Base-by-base conservation (phyloP, 2,113 vertebrate species). In the Tonatia bakeri region DNA sequence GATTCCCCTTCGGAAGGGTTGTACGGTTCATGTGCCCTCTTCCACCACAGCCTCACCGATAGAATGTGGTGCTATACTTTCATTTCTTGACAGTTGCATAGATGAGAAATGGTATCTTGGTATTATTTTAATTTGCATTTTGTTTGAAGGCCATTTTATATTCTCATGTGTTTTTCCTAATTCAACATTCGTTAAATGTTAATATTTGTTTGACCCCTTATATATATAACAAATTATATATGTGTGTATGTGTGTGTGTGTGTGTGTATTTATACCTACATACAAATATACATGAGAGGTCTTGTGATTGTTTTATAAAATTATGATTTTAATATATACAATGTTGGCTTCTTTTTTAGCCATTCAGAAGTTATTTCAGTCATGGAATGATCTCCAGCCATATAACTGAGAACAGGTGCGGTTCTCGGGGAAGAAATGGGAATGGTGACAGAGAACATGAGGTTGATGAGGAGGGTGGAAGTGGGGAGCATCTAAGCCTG, bases 351-450 rank as follows among this genome's bases (percentile, higher is more conserved):
- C 95, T 94, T 95, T 82, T 86, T 1, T 97, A 99, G 99, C 98
- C 99, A 0, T 99, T 99, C 98, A 99, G 99, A 95, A 99, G 98
- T 94, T 99, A 99, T 87, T 99, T 99, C 98, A 99, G 99, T 88
- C 99, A 99, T 16, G 99, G 99, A 47, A 99, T 99, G 98, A 99
- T 99, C 96, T 99, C 99, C 38, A 99, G 99, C 98, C 99, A 99
- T 97, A 99, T 99, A 96, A 99, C 99, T 91, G 99, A 99, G 96
- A 99, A 99, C 98, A 99, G 99, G 99, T 99, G 98, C 91, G 82
- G 8, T 69, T 75, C 38, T n/a, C 36, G 10, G 80, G 50, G 67
- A 82, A 45, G 45, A 91, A 73, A 19, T n/a, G 4, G 43, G 7
- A 88, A 45, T 79, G 36, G 19, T 90, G 36, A 67, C 43, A 77